Base-by-base conservation (phyloP, 2,113 vertebrate genomes). In the Periophthalmodon schlosseri region DNA sequence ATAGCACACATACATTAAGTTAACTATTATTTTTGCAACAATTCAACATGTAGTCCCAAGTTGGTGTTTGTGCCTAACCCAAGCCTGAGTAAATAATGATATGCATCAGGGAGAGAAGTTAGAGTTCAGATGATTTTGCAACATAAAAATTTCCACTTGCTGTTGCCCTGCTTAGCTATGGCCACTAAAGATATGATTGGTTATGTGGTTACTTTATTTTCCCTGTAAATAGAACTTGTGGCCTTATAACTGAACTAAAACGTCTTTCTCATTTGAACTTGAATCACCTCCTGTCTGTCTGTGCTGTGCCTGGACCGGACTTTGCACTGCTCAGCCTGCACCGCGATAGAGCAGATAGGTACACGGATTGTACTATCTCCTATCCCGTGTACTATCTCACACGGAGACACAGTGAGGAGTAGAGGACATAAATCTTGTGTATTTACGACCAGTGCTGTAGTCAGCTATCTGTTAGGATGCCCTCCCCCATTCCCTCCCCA, bases 401-500 rank as follows among this genome's bases (percentile, higher is more conserved):
- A 36, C 52, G 83, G 82, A 89, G 88, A 88, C 86, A 85, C 81
- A 66, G 74, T 68, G 81, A 83, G 73, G 52, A 74, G 89, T 79
- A 76, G 72, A 76, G 87, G 69, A 88, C 88, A 91, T 93, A 85
- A 87, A 91, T 93, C 90, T 87, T 85, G 70, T 85, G 85, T 91
- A 93, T 92, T 91, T 92, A 93, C 83, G 85, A 88, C 83, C 81
- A 68, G 77, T 89, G 90, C 91, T 93, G 89, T 75, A 89, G 88
- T 92, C 92, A 94, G 92, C 90, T 88, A 88, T 92, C 91, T 92
- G 85, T 93, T 91, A 84, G 78, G 82, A 81, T 77, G 77, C 81
- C 82, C 84, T 82, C 86, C 80, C 57, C 79, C 81, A 79, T 50
- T 23, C 86, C 84, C 68, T 84, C 70, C 69, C 84, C 83, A 85